Evolutionary conservation across 2,797 vertebrate species (phyloP), one percentile per base, ranked within the genome.

Genomic region (Linurgus olivaceus): DNA sequence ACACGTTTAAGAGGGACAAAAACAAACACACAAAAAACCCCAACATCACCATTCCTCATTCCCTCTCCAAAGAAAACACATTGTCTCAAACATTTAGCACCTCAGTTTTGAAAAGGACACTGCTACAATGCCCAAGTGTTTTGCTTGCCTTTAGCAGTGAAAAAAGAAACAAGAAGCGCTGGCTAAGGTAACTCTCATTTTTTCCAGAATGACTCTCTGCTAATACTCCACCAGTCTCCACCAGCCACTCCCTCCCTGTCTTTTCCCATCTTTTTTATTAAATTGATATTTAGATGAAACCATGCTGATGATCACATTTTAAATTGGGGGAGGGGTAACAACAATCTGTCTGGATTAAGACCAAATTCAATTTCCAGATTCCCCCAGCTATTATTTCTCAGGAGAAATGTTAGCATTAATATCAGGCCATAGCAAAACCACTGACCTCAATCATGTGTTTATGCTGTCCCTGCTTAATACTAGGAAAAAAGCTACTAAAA

Each of bases 11-110:
- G 25, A 66, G 6, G 11, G 17, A 4, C 15, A 50, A 50, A 35
- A 66, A 1, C 7, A 74, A 48, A n/a, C 7, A 35, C 17, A 13
- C 8, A 20, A 50, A 48, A 17, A 8, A 0, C 1, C 13, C 33
- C 40, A 14, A 5, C 9, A 24, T 3, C 29, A 91, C 17, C 67
- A 66, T 31, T 45, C 1, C 3, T 71, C 42, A 35, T 16, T 44
- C 19, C 26, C 35, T 42, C 52, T 90, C 24, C 44, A 18, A 24
- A 62, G 31, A 44, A 17, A 89, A 59, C 19, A 52, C 0, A 0
- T 6, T 47, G 23, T 72, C 57, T 40, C 25, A 37, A 63, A 47
- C 3, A 17, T n/a, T 79, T 24, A 83, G 54, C 70, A 54, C 26
- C 21, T 50, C 19, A 9, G 1, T 81, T 86, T 90, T 84, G 65